Evolutionary conservation across 2,797 vertebrate genomes (phyloP).

Genomic region (Diglossa cyanea): DNA sequence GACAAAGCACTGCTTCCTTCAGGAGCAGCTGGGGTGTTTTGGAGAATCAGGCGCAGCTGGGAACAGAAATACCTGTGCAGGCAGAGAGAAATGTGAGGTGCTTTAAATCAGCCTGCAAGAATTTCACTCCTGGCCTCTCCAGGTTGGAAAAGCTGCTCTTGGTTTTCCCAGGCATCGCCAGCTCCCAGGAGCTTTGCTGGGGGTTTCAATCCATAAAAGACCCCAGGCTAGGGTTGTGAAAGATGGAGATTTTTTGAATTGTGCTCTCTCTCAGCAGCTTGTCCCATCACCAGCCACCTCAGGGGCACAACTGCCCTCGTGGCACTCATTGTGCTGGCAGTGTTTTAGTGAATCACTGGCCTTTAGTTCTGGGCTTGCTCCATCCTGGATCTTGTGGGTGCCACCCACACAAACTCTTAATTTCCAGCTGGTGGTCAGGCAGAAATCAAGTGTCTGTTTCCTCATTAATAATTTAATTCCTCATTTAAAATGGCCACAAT

Average conservation of each 20-base stretch:
- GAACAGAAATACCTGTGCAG: not conserved
- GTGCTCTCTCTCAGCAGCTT: not conserved
- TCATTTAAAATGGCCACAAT: not conserved
- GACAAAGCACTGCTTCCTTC: not conserved
- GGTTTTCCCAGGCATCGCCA: accelerated
- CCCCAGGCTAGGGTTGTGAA: not conserved
- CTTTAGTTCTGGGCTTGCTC: not conserved
- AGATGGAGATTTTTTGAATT: not conserved
- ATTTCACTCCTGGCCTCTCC: not conserved
- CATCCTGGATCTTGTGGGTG: accelerated
- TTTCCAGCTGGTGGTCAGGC: not conserved
- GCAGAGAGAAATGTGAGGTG: not conserved
- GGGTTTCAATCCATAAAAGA: not conserved
- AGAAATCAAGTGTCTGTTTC: not conserved
- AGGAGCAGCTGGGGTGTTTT: not conserved
- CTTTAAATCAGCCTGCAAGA: not conserved
- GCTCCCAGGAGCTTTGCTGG: not conserved
- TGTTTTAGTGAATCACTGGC: not conserved
- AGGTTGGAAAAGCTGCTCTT: accelerated
- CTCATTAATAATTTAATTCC: not conserved
- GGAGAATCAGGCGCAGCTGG: not conserved
- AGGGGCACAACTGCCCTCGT: accelerated
- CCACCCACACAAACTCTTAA: too few relatives aligned
- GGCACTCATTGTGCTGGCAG: not conserved
- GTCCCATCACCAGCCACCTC: not conserved